Conservation (phyloP, 2,888 invertebrate genomes). For the Shargacucullia verbasci region DNA sequence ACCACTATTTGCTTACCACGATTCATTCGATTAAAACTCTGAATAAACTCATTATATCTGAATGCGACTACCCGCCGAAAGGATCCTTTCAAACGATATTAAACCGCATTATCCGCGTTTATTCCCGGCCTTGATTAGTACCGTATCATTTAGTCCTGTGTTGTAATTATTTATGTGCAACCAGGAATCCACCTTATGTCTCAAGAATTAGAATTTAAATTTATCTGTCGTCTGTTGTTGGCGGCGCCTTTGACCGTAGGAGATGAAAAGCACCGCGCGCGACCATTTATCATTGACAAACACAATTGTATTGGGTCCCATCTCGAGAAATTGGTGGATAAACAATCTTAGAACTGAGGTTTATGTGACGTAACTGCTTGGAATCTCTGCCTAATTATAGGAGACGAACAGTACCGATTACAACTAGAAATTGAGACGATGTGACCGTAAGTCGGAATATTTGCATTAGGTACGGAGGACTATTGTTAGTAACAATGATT, state of each 20-base stretch:
- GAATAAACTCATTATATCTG: slow-evolving; percentile 88
- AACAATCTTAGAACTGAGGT: slow-evolving; percentile 80
- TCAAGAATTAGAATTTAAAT: slow-evolving; percentile 53
- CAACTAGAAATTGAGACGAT: slow-evolving; percentile 21
- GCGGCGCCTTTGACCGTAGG: slow-evolving; percentile 84
- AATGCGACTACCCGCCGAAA: slow-evolving; percentile 87
- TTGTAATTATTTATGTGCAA: slow-evolving; percentile 81
- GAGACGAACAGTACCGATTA: slow-evolving; percentile 34
- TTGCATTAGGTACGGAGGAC: neutral
- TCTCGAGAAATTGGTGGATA: slow-evolving; percentile 85
- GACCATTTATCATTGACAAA: slow-evolving; percentile 89
- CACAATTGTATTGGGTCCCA: slow-evolving; percentile 87
- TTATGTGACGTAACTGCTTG: slow-evolving; percentile 68
- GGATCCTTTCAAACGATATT: slow-evolving; percentile 87
- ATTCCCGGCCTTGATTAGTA: slow-evolving; percentile 87
- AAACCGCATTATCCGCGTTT: slow-evolving; percentile 87
- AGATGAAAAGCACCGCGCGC: slow-evolving; percentile 87
- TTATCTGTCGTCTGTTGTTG: slow-evolving; percentile 51
- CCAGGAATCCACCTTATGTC: slow-evolving; percentile 60
- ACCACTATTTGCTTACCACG: slow-evolving; percentile 84
- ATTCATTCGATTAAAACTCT: slow-evolving; percentile 87
- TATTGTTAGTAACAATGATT: no score
- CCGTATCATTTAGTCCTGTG: slow-evolving; percentile 88
- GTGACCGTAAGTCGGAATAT: slow-evolving; percentile 8
- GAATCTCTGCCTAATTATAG: slow-evolving; percentile 56